phyloP scores from a whole-genome alignment of 2,113 vertebrate genomes.

The Nansenia antarctica region DNA sequence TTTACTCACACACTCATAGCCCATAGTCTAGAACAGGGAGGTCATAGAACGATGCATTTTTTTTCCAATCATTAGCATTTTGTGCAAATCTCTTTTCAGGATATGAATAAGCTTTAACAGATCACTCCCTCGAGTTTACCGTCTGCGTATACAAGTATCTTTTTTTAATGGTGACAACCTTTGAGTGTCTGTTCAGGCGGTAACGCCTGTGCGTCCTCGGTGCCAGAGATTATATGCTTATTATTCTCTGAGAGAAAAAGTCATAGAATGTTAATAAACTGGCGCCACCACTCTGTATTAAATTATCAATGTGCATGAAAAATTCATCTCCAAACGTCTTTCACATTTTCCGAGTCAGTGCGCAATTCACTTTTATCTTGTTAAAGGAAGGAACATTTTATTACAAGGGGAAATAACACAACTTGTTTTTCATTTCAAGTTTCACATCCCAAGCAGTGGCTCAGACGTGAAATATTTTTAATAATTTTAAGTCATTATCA shows the following conservation, averaged over 20 bases:
- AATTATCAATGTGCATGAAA: constrained; percentile 78
- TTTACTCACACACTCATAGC: neutral
- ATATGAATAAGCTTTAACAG: constrained; percentile 13
- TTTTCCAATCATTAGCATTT: constrained; percentile 11
- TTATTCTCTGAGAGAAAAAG: constrained; percentile 66
- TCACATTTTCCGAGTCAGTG: constrained; percentile 69
- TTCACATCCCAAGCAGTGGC: constrained; percentile 57
- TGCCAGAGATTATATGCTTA: constrained; percentile 56
- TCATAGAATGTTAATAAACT: constrained; percentile 76
- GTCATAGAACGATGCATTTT: constrained; percentile 6
- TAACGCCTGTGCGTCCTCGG: constrained; percentile 35
- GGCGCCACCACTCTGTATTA: constrained; percentile 68
- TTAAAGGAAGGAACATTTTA: constrained; percentile 74
- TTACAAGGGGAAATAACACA: constrained; percentile 71
- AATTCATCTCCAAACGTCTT: constrained; percentile 72
- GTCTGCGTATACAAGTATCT: constrained; percentile 1
- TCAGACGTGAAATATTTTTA: constrained; percentile 54
- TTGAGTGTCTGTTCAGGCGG: constrained; percentile 46
- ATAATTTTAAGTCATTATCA: constrained; percentile 57
- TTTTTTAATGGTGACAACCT: constrained; percentile 41
- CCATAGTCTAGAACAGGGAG: constrained; percentile 2
- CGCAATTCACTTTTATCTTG: constrained; percentile 78
- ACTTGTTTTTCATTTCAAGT: constrained; percentile 72
- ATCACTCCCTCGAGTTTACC: neutral
- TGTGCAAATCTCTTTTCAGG: constrained; percentile 1